Base-by-base conservation (phyloP, 2,113 vertebrate genomes). In the Coptodon bakossiorum region DNA sequence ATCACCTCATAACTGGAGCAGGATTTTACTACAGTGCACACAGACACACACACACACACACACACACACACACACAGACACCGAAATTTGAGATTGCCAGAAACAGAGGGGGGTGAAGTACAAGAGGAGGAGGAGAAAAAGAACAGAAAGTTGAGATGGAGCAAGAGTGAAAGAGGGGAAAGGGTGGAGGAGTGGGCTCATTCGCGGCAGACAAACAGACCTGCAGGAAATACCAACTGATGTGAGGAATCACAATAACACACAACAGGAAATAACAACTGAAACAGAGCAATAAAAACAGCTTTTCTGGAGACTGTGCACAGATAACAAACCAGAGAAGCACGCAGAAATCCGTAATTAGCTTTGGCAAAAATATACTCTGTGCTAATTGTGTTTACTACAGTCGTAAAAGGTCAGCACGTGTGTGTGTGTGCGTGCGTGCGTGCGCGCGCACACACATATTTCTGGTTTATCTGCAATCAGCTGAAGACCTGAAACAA, bases 11-110 rank as follows among this genome's bases (percentile, higher is more conserved):
- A 90, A 88, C 88, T 29, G 81, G 19, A 91, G 89, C 50, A 80
- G 90, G 89, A 92, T 91, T 92, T 91, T 89, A 93, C 91, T 89
- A 89, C 89, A 68, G 84, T 61, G 82, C 86, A 85, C 57, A 84
- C 81, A 83, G 0, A 22, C 66, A 85, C 82, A 87, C 50, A 84
- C 71, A 83, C 12, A 17, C 82, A 85, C 84, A 86, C 63, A 84
- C 82, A 86, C 85, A 87, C n/a, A n/a, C n/a, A n/a, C n/a, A n/a
- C n/a, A 81, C 82, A 83, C 11, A 52, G 0, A 22, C 19, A 31
- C 13, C 2, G 19, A 76, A 80, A 52, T 19, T 16, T 14, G 73
- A 53, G 4, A 27, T 19, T 11, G 27, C 66, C 27, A 80, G 45
- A 54, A 61, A 24, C 59, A 22, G 3, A 12, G 1, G 4, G 24